Evolutionary conservation across 1,140 invertebrate genomes (phyloP).

Genomic region (Brachionus rubens): DNA sequence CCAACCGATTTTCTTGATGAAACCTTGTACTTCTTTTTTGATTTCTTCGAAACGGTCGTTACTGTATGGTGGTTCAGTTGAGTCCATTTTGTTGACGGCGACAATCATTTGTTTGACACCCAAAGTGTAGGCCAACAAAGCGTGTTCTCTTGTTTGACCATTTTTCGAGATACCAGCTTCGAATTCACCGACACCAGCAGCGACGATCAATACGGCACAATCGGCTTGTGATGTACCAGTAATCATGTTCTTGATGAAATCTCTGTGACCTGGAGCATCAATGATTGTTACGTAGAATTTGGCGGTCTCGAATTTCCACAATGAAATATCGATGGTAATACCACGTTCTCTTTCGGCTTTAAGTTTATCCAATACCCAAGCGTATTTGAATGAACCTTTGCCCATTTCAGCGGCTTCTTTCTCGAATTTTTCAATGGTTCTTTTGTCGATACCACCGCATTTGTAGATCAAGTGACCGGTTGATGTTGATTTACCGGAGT

Average conservation of each 20-base stretch:
- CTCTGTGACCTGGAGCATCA: constrained; percentile 96
- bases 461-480: constrained; percentile 95
- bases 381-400: constrained; percentile 90
- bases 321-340: constrained; percentile 98
- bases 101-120: constrained; percentile 97
- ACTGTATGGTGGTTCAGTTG: constrained; percentile 89
- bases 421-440: constrained; percentile 93
- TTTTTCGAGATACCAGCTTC: constrained; percentile 98
- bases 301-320: constrained; percentile 97
- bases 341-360: constrained; percentile 98
- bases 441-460: constrained; percentile 92
- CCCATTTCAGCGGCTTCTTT: constrained; percentile 88
- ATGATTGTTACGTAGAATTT: constrained; percentile 98
- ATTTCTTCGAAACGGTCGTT: constrained; percentile 91
- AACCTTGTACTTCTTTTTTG: constrained; percentile 87
- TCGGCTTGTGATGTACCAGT: constrained; percentile 96
- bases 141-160: constrained; percentile 97
- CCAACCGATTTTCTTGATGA: constrained; percentile 96
- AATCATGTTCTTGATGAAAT: constrained; percentile 99
- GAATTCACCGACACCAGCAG: constrained; percentile 93
- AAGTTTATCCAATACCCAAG: constrained; percentile 96
- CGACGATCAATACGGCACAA: constrained; percentile 94
- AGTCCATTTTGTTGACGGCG: constrained; percentile 99
- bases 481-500: constrained; percentile 92
- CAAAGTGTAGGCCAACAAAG: constrained; percentile 90